phyloP scores from a whole-genome alignment of 1,140 invertebrate species.

The Oedothorax gibbosus region DNA sequence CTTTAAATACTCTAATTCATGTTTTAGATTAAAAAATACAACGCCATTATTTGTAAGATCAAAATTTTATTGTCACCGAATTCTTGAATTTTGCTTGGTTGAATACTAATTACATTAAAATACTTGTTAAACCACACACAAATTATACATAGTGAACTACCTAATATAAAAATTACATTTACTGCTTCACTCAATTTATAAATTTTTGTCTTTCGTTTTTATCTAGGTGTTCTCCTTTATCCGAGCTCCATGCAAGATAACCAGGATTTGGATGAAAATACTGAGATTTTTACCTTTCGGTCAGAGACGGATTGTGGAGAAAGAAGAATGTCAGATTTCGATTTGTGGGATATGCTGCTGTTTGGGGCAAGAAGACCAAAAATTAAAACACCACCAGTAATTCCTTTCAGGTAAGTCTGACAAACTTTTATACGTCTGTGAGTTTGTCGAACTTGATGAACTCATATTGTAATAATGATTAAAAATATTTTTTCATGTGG shows the following conservation, averaged over 20 bases:
- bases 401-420: constrained; percentile 27
- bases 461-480: too few species aligned
- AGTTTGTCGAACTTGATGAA: too few species aligned
- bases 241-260: constrained; percentile 15
- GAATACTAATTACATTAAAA: background rate
- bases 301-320: constrained; percentile 4
- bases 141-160: background rate
- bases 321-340: constrained; percentile 37
- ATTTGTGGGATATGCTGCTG: constrained; percentile 46
- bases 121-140: background rate
- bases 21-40: too few species aligned
- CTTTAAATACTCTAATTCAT: too few species aligned
- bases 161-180: constrained; percentile 3
- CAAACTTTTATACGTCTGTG: too few species aligned
- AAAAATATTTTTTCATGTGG: too few species aligned
- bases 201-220: background rate
- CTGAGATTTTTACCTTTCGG: constrained; percentile 6
- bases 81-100: background rate
- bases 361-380: constrained; percentile 25
- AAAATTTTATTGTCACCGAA: background rate
- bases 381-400: constrained; percentile 42
- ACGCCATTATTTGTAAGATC: background rate
- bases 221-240: background rate
- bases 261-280: constrained; percentile 12
- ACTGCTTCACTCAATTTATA: constrained; percentile 18